These are phyloP conservation scores for Glyptemys insculpta DNA, from an alignment of 2,797 vertebrate species.

Conservation along the genomic window DNA sequence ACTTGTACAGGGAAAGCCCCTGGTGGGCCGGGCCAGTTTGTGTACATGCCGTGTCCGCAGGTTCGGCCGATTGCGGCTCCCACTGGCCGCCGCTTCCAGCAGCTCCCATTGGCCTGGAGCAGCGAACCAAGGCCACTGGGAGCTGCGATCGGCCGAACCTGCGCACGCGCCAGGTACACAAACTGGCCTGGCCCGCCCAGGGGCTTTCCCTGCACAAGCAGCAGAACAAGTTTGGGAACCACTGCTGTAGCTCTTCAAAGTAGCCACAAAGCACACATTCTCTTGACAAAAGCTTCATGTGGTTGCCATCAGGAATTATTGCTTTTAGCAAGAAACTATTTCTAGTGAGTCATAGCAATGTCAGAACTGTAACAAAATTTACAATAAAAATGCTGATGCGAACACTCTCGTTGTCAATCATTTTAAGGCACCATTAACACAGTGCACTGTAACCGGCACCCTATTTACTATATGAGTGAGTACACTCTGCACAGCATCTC, in stretches of 20 bases:
- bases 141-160: too few species aligned
- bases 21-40: too few species aligned
- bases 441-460: not conserved
- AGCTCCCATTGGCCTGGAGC: too few species aligned
- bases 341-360: not conserved
- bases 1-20: too few species aligned
- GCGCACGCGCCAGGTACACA: too few species aligned
- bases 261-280: not conserved
- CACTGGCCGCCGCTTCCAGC: too few species aligned
- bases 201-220: too few species aligned
- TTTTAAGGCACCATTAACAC: not conserved
- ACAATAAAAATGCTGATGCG: not conserved
- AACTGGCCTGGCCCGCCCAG: too few species aligned
- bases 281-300: not conserved
- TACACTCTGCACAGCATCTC: not conserved
- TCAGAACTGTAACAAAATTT: not conserved
- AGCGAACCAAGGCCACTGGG: too few species aligned
- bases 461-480: not conserved
- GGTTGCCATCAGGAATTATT: not conserved
- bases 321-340: not conserved
- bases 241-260: not conserved
- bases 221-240: too few species aligned
- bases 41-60: too few species aligned
- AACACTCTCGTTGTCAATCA: not conserved
- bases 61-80: too few species aligned